phyloP scores from a whole-genome alignment of 2,797 vertebrate species.

The Arnoldichthys spilopterus region DNA sequence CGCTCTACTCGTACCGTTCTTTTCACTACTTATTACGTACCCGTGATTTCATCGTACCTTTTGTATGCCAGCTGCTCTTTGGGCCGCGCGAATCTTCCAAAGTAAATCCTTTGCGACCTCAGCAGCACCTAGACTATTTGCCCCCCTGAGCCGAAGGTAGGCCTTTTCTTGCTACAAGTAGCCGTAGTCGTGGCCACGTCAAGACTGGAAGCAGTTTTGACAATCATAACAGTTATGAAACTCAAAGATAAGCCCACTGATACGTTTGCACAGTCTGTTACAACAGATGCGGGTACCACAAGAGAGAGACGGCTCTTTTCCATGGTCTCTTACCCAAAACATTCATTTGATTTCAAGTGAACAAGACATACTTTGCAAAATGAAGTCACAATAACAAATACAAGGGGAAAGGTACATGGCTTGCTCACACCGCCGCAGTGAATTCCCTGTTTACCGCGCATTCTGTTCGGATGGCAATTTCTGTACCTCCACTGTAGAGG shows the following conservation, averaged over 20 bases:
- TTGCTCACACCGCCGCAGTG: background rate
- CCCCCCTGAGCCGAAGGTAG: background rate
- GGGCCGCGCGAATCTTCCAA: background rate
- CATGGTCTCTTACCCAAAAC: background rate
- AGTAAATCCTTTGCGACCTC: background rate
- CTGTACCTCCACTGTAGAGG: background rate
- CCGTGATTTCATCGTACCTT: slow-evolving; percentile 44
- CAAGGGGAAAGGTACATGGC: no score
- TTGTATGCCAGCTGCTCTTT: slow-evolving; percentile 15
- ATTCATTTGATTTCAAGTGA: no score
- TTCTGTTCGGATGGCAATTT: background rate
- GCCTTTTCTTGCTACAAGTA: background rate
- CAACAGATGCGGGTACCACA: no score
- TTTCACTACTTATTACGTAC: slow-evolving; percentile 60
- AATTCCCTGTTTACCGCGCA: background rate
- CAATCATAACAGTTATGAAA: no score
- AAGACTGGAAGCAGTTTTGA: background rate
- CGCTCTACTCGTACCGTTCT: slow-evolving; percentile 63
- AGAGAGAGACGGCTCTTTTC: background rate
- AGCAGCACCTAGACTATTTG: background rate
- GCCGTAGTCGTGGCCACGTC: background rate
- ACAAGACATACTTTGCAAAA: no score
- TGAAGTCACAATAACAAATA: background rate
- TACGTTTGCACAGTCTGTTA: background rate
- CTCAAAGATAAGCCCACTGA: background rate